Conservation (phyloP, 2,113 vertebrate species). For the Scalopus aquaticus region DNA sequence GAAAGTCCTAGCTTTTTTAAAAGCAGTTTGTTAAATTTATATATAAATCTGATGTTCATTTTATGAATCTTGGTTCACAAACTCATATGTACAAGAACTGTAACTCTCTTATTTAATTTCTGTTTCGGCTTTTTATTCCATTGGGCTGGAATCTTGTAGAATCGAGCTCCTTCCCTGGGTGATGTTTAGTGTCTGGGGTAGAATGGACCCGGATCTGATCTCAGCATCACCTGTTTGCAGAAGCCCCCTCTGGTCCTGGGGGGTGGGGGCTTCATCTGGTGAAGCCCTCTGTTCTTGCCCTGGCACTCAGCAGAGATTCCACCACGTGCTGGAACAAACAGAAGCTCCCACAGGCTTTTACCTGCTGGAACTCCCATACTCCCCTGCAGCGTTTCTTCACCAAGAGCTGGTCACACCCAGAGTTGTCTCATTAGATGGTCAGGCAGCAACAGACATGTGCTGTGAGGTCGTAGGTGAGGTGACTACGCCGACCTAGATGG, state of each 20-base stretch:
- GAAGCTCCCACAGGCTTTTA: neutral
- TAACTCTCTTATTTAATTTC: neutral
- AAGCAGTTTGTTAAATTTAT: neutral
- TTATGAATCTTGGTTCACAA: neutral
- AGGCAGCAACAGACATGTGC: too few species aligned
- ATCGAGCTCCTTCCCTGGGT: neutral
- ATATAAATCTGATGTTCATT: neutral
- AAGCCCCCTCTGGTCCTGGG: neutral
- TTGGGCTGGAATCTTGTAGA: neutral
- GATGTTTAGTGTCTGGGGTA: neutral
- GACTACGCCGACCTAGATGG: too few species aligned
- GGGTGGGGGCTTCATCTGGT: neutral
- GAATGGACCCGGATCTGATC: neutral
- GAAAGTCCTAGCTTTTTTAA: neutral
- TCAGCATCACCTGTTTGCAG: neutral
- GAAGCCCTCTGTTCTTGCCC: too few species aligned
- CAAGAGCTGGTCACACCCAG: too few species aligned
- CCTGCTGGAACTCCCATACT: neutral
- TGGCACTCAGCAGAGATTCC: neutral
- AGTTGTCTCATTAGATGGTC: too few species aligned
- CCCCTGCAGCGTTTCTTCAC: accelerated
- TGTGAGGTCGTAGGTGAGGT: too few species aligned
- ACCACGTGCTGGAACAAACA: neutral
- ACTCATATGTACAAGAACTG: neutral
- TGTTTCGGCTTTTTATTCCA: neutral